A percentile compares a stretch with the other conserved stretches of the same genome.
Evolutionary conservation across 2,113 vertebrate genomes (phyloP).

Genomic region (Myiagra hebetior): DNA sequence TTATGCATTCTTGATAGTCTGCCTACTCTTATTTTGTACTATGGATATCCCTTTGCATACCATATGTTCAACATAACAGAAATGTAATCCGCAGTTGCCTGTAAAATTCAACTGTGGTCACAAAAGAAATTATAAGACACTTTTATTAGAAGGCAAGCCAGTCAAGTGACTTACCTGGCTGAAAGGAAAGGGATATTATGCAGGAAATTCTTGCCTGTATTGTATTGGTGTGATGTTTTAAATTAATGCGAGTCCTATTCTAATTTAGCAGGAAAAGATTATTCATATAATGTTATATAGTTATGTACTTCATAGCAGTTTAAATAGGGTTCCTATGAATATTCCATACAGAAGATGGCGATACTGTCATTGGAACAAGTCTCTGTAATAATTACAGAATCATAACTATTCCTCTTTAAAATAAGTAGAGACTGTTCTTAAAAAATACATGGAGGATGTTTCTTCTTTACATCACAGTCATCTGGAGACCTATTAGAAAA

Average conservation of each 20-base stretch:
- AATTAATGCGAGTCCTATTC: conserved; percentile 33
- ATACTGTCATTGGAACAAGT: neutral
- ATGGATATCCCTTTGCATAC: conserved; percentile 19
- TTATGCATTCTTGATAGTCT: conserved; percentile 17
- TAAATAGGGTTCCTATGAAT: conserved; percentile 10
- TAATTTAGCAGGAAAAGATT: conserved; percentile 27
- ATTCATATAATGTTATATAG: conserved; percentile 11
- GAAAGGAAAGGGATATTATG: conserved; percentile 51
- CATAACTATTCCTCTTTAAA: conserved; percentile 27
- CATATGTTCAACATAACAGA: conserved; percentile 7
- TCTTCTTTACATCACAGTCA: conserved; percentile 59
- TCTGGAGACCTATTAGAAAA: conserved; percentile 71
- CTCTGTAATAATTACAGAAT: conserved; percentile 19
- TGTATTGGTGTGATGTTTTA: conserved; percentile 34
- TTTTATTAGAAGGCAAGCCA: conserved; percentile 49
- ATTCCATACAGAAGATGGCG: neutral
- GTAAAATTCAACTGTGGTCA: conserved; percentile 23
- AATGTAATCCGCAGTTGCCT: conserved; percentile 21
- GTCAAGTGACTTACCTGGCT: conserved; percentile 28
- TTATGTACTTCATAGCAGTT: neutral
- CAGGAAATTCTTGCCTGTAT: conserved; percentile 44
- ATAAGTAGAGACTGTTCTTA: conserved; percentile 38
- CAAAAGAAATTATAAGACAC: conserved; percentile 24
- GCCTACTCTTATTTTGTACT: neutral
- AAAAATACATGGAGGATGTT: conserved; percentile 45